Evolutionary conservation across 1,140 invertebrate species (phyloP).

Genomic region (Metopolophium dirhodum): DNA sequence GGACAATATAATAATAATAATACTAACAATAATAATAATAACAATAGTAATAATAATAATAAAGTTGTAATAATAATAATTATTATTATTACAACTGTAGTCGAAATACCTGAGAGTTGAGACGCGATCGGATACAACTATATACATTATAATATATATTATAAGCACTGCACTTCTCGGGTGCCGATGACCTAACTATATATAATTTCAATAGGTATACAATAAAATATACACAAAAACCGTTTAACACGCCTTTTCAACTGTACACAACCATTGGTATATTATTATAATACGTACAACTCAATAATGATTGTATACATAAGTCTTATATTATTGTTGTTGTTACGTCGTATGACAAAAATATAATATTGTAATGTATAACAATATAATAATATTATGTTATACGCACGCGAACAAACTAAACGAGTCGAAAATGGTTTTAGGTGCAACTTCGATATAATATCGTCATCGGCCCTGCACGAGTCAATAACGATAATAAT

Average conservation of each 20-base stretch:
- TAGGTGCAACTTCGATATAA: too few relatives aligned
- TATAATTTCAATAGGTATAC: not conserved
- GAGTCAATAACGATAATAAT: not conserved
- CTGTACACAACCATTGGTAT: not conserved
- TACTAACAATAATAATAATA: not conserved
- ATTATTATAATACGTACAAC: not conserved
- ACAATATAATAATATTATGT: not conserved
- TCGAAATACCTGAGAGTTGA: not conserved
- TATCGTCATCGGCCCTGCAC: too few relatives aligned
- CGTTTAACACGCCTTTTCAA: not conserved
- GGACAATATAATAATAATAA: not conserved
- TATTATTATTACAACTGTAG: not conserved
- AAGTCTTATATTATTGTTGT: not conserved
- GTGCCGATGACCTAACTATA: not conserved
- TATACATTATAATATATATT: not conserved
- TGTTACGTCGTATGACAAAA: not conserved
- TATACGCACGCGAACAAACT: not conserved
- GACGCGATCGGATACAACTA: not conserved
- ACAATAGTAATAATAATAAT: not conserved
- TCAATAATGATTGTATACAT: not conserved
- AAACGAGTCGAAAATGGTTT: not conserved
- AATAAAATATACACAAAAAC: not conserved
- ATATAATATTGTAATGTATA: not conserved
- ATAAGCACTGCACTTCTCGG: not conserved
- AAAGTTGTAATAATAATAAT: not conserved